A percentile compares a stretch with the other conserved stretches of the same genome.
These are phyloP conservation scores for Drosophila leonis DNA, from an alignment of 2,888 invertebrate genomes.

Conservation along the genomic window DNA sequence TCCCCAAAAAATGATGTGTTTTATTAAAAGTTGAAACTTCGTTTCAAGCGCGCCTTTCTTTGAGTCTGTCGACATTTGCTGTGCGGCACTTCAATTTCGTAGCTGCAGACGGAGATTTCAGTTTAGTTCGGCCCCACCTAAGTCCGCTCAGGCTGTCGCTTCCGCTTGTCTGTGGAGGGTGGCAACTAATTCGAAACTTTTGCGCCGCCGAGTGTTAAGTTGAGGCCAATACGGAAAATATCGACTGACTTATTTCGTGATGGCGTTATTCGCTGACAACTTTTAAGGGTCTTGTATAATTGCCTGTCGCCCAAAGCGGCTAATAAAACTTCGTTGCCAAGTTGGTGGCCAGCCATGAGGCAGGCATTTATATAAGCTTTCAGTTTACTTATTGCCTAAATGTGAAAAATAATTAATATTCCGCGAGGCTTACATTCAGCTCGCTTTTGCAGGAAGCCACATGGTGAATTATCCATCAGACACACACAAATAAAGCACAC, in stretches of 20 bases:
- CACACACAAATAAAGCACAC: conserved; percentile 4
- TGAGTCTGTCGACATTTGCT: conserved; percentile 3
- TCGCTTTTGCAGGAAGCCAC: conserved; percentile 30
- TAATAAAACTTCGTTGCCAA: conserved; percentile 35
- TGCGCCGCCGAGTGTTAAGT: conserved; percentile 24
- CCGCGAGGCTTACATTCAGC: conserved; percentile 10
- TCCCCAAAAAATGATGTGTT: conserved; percentile 14
- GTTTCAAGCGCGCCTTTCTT: conserved; percentile 14
- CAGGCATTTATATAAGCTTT: conserved; percentile 21
- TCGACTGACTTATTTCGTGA: conserved; percentile 23
- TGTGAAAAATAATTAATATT: conserved; percentile 48
- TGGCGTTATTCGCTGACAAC: conserved; percentile 28
- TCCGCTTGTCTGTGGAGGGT: conserved; percentile 7
- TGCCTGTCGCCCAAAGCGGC: conserved; percentile 27
- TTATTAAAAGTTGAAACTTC: conserved; percentile 12
- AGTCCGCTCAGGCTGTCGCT: conserved; percentile 15
- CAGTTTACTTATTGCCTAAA: conserved; percentile 8
- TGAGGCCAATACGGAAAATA: conserved; percentile 6
- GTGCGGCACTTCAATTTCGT: conserved; percentile 18
- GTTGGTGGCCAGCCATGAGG: conserved; percentile 3
- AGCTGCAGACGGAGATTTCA: conserved; percentile 19
- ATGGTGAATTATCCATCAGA: conserved; percentile 15
- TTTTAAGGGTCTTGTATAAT: conserved; percentile 42
- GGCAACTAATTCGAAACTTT: conserved; percentile 58
- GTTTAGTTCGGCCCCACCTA: conserved; percentile 18